A percentile compares a stretch with the other conserved stretches of the same genome.
These are phyloP conservation scores for Gavia stellata DNA, from an alignment of 2,113 vertebrate species.

Conservation along the genomic window DNA sequence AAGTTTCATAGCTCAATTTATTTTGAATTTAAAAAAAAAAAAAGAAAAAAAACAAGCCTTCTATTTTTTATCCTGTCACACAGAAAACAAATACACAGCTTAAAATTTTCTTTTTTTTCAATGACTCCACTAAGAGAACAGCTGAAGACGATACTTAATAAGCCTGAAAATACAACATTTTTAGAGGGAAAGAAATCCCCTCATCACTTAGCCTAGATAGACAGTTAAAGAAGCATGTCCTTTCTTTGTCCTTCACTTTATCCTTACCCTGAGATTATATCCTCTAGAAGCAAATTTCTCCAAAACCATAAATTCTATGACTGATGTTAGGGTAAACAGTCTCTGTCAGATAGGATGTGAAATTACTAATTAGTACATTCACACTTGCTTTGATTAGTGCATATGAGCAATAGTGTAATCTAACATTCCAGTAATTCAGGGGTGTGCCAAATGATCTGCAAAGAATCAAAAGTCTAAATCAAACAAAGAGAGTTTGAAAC, in stretches of 20 bases:
- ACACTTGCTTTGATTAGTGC: background rate
- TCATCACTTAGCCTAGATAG: background rate
- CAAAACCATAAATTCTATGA: background rate
- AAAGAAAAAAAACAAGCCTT: accelerated
- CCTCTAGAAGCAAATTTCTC: background rate
- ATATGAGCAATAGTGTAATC: background rate
- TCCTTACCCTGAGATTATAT: background rate
- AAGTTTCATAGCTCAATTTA: background rate
- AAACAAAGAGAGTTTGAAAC: background rate
- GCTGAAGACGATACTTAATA: background rate
- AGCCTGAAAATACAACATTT: background rate
- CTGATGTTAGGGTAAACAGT: background rate
- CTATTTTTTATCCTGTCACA: background rate
- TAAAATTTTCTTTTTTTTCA: background rate
- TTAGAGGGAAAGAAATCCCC: background rate
- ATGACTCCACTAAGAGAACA: background rate
- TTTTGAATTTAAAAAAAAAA: background rate
- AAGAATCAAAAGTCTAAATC: background rate
- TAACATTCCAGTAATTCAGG: background rate
- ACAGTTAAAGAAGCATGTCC: background rate
- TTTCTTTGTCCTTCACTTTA: background rate
- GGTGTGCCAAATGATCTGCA: background rate
- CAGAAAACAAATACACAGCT: background rate
- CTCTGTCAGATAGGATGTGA: background rate
- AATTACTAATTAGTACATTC: background rate